Evolutionary conservation across 2,888 invertebrate species (phyloP), one percentile per base, ranked within the genome.

Genomic region (Serripes groenlandicus): DNA sequence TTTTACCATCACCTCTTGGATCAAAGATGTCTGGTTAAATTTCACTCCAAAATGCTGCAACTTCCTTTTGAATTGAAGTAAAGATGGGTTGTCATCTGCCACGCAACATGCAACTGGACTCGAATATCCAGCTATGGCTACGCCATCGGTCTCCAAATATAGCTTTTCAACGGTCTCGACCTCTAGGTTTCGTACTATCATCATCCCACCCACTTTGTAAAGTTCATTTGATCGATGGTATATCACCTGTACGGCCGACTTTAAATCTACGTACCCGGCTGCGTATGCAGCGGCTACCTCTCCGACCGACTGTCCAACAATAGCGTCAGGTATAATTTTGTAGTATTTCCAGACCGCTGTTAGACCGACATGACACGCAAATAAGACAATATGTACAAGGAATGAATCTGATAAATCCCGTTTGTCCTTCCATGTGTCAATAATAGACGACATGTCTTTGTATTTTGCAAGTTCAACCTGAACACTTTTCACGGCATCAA

Each of bases 221-320:
- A 91, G 79, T 23, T 85, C 52, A 37, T 72, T 66, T 21, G 91
- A 89, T 26, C 92, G 69, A 70, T 84, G 83, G 70, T 87, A 92
- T 9, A 92, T 91, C 26, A 92, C 83, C 26, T 72, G 85, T 9
- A 91, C 90, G 2, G 91, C 91, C 26, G 88, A 79, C 30, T 84
- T 71, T 37, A 91, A 70, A 60, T 83, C 58, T 28, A 89, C 64
- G n/a, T 81, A 69, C 9, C 89, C 86, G 11, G 88, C 72, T 64
- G 83, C 75, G 64, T 85, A 87, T 0, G 91, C 90, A 21, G 89
- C 91, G 4, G 91, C 90, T 11, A 91, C 91, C 52, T 92, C 92
- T 5, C 92, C 92, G 2, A 91, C 90, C 1, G 92, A 92, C 76
- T 91, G 92, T 9, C 92, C 91, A 26, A 92, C 78, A 0, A 91